These are phyloP conservation scores for Leucozona laternaria DNA, from an alignment of 2,888 invertebrate species.

Conservation along the genomic window DNA sequence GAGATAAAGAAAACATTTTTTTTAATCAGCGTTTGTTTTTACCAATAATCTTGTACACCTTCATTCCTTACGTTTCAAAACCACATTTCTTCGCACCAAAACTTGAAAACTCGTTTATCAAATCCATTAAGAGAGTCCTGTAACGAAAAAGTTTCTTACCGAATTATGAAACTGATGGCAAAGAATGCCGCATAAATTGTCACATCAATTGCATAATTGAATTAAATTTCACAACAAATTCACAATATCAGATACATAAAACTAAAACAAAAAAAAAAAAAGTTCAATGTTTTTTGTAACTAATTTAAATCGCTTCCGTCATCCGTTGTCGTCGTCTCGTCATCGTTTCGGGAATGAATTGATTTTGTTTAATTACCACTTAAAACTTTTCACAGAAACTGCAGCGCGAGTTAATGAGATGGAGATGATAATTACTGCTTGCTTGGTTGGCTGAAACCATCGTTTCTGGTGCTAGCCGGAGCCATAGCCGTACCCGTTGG, in stretches of 20 bases:
- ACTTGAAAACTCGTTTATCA: background rate
- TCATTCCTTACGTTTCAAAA: background rate
- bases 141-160: background rate
- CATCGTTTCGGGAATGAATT: conserved; percentile 22
- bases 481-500: background rate
- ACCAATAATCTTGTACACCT: background rate
- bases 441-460: background rate
- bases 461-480: background rate
- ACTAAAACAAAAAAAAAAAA: conserved; percentile 5
- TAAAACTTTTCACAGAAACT: conserved; percentile 31
- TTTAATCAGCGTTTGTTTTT: background rate
- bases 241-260: background rate
- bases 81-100: background rate
- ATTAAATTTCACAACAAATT: conserved; percentile 9
- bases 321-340: background rate
- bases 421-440: conserved; percentile 38
- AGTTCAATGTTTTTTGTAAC: conserved; percentile 9
- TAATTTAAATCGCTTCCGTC: conserved; percentile 6
- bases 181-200: background rate
- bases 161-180: background rate
- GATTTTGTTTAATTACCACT: conserved; percentile 43
- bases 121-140: background rate
- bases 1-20: background rate
- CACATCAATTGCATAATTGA: background rate
- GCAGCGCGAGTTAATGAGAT: conserved; percentile 32